phyloP scores from a whole-genome alignment of 2,797 vertebrate genomes.

The Platyrinchus mystaceus region DNA sequence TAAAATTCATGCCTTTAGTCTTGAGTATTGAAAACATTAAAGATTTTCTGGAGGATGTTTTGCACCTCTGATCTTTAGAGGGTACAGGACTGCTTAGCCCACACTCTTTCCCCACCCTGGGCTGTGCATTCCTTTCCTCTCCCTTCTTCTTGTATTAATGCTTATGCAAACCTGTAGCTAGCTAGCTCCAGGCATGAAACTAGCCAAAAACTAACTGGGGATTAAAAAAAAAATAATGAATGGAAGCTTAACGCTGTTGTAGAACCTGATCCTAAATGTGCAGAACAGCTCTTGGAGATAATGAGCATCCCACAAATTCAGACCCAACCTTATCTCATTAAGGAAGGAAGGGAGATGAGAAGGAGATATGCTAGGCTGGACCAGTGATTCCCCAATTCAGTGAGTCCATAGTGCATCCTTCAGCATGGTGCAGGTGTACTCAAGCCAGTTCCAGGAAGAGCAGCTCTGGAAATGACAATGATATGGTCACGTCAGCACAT shows the following conservation, averaged over 20 bases:
- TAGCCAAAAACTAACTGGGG: neutral
- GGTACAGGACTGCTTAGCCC: neutral
- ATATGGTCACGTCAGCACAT: accelerated
- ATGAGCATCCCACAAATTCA: neutral
- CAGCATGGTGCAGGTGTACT: neutral
- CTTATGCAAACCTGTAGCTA: neutral
- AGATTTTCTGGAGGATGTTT: neutral
- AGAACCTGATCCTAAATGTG: neutral
- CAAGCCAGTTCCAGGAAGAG: neutral
- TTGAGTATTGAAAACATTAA: neutral
- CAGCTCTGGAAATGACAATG: neutral
- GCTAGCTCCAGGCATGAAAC: neutral
- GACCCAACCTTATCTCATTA: neutral
- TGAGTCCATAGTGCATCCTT: neutral
- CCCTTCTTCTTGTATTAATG: neutral
- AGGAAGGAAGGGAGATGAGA: neutral
- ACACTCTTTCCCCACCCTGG: neutral
- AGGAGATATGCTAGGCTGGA: neutral
- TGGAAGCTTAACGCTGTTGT: neutral
- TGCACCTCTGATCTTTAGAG: neutral
- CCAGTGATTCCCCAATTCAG: neutral
- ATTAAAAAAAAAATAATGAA: neutral
- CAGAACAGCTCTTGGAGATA: neutral
- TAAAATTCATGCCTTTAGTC: neutral
- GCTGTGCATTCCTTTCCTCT: neutral